Base-by-base conservation (phyloP, 1,140 invertebrate genomes). In the Bombus difficillimus region DNA sequence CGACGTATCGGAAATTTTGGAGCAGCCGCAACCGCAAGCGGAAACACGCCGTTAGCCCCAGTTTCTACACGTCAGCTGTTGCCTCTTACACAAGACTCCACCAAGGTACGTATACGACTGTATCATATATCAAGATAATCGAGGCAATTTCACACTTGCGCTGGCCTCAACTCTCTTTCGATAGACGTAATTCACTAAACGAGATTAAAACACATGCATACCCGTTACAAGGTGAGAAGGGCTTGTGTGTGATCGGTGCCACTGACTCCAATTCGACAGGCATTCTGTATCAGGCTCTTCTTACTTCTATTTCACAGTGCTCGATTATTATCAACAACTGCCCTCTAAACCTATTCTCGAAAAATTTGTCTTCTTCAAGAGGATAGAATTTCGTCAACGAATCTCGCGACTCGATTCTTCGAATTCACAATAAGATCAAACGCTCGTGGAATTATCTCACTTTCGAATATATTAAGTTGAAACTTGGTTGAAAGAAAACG, bases 211-310 rank as follows among this genome's bases (percentile, higher is more conserved):
- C 32, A 25, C 37, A 66, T 81, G 80, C 87, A 37, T 93, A 94
- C 93, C 91, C 90, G 74, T 89, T 93, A 28, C 75, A 92, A 59
- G 84, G 76, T 13, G 81, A 59, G 32, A 81, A 66, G 3, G 87
- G n/a, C 64, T 88, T 88, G 62, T 91, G 92, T n/a, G 88, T 75
- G 59, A 92, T 72, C 18, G 90, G 84, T 3, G 88, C 47, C 53
- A 91, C 76, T 34, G 92, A 47, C 47, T 88, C 92, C 57, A 94
- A 82, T 80, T 94, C 93, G 53, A 93, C 83, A 15, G 92, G 93
- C 93, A 94, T 94, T 62, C 37, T 82, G 43, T 57, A n/a, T 47
- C 47, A 53, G 47, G 0, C 18, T 53, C 0, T 43, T 18, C 22
- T 43, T 22, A 8, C n/a, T 39, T 25, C 15, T 22, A 3, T 18